Evolutionary conservation across 2,888 invertebrate genomes (phyloP).

Genomic region (Rugalucina vietnamica): DNA sequence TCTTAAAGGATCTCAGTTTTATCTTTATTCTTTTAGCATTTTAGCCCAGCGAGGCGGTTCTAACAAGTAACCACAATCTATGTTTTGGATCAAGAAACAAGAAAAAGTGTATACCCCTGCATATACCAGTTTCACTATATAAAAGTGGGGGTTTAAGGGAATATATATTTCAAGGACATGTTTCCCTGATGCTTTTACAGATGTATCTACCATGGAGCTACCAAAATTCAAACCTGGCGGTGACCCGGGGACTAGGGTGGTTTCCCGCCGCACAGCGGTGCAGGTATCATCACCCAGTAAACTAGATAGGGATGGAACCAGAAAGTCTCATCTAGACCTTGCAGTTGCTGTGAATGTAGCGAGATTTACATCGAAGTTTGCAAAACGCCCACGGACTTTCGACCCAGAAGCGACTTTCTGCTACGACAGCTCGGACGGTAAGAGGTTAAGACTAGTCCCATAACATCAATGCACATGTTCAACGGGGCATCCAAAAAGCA

Average conservation of each 20-base stretch:
- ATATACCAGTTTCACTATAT: background rate
- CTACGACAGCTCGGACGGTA: constrained; percentile 68
- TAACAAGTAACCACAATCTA: background rate
- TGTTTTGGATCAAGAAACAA: background rate
- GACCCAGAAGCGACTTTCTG: constrained; percentile 63
- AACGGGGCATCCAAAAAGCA: too few species aligned
- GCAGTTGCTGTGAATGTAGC: constrained; percentile 38
- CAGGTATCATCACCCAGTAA: constrained; percentile 9
- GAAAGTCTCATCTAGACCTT: constrained; percentile 39
- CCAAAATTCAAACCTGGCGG: background rate
- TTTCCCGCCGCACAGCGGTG: background rate
- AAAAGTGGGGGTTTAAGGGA: background rate
- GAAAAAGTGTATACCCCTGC: too few species aligned
- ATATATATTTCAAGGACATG: background rate
- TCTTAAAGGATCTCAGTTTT: background rate
- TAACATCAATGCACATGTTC: too few species aligned
- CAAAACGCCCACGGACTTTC: constrained; percentile 38
- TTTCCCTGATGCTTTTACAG: background rate
- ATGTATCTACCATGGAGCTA: background rate
- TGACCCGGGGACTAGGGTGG: background rate
- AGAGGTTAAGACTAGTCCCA: too few species aligned
- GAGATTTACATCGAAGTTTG: constrained; percentile 18
- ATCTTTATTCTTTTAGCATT: background rate
- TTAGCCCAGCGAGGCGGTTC: background rate
- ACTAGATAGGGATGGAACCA: background rate